Evolutionary conservation across 2,797 vertebrate species (phyloP).

Genomic region (Cirrhinus molitorella): DNA sequence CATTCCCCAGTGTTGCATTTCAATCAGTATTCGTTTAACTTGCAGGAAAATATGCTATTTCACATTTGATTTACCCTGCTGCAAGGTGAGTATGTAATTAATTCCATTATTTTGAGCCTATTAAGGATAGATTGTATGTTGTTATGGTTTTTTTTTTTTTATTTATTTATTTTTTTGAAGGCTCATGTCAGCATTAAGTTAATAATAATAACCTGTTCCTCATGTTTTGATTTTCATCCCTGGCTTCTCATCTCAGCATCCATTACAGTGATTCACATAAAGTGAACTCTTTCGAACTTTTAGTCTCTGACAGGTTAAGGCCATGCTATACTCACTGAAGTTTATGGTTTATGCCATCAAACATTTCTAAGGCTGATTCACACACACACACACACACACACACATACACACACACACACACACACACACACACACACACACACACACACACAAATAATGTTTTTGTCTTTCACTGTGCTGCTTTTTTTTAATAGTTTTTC

Average conservation of each 20-base stretch:
- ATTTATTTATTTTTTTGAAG: too few species aligned
- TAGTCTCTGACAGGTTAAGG: background rate
- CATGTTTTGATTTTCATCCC: slow-evolving; percentile 12
- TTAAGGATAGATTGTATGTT: slow-evolving; percentile 23
- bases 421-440: too few species aligned
- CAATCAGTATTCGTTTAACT: slow-evolving; percentile 65
- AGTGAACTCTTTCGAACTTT: background rate
- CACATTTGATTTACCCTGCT: slow-evolving; percentile 63
- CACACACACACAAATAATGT: background rate
- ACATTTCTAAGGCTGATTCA: background rate
- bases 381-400: too few species aligned
- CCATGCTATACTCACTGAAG: background rate
- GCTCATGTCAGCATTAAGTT: slow-evolving; percentile 19
- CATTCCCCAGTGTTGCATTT: slow-evolving; percentile 58
- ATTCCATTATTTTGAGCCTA: slow-evolving; percentile 15
- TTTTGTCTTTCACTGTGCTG: background rate
- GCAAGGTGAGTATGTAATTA: slow-evolving; percentile 55
- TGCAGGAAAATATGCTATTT: slow-evolving; percentile 56
- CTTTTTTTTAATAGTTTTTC: background rate
- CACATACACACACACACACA: too few species aligned
- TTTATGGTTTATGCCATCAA: background rate
- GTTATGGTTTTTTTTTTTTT: background rate
- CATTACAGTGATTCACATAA: background rate
- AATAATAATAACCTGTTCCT: slow-evolving; percentile 27
- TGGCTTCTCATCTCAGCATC: background rate